Evolutionary conservation across 2,888 invertebrate species (phyloP).

Genomic region (Tinea trinotella): DNA sequence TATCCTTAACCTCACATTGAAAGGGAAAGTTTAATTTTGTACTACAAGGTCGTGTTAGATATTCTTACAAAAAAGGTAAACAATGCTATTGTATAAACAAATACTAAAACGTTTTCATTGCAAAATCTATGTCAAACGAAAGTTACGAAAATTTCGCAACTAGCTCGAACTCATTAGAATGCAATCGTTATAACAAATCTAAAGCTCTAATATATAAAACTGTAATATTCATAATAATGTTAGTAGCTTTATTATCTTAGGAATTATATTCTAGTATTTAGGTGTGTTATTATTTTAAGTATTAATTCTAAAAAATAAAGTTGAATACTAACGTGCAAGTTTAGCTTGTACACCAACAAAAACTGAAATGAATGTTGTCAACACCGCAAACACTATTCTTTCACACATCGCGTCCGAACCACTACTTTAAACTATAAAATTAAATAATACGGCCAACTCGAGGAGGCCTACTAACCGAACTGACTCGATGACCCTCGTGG

Average conservation of each 20-base stretch:
- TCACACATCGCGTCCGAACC: conserved; percentile 42
- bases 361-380: conserved; percentile 35
- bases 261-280: too few species aligned
- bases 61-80: neutral
- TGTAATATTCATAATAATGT: neutral
- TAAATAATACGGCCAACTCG: conserved; percentile 30
- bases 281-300: neutral
- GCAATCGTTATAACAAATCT: neutral
- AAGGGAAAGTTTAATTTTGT: neutral
- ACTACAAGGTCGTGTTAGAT: neutral
- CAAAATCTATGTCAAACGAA: neutral
- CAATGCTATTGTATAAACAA: neutral
- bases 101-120: neutral
- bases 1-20: neutral
- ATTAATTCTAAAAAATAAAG: conserved; percentile 20
- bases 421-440: conserved; percentile 21
- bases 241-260: too few species aligned
- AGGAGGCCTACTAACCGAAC: conserved; percentile 37
- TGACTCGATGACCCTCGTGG: conserved; percentile 40
- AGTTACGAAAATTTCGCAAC: neutral
- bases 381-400: conserved; percentile 41
- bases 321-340: conserved; percentile 55
- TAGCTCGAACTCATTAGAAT: neutral
- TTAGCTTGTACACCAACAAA: conserved; percentile 40
- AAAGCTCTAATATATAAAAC: neutral